Conservation (phyloP, 1,140 invertebrate species). For the Conus ventricosus region DNA sequence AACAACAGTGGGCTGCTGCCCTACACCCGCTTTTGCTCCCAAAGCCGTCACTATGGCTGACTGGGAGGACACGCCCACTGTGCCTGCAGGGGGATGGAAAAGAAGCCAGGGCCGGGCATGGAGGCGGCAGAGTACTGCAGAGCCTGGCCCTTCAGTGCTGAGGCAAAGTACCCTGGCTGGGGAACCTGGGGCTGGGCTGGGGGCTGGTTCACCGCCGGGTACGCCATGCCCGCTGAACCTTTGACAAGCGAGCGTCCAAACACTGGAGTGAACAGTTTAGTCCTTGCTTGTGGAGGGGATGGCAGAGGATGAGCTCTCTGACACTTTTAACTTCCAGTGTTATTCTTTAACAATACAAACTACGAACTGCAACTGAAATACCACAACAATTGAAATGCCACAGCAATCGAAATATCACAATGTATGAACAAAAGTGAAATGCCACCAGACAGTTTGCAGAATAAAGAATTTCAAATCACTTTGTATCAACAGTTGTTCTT, state of each 20-base stretch:
- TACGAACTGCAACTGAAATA: too few species aligned
- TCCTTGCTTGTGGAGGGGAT: too few species aligned
- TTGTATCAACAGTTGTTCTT: too few species aligned
- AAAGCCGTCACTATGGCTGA: constrained; percentile 21
- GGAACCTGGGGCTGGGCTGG: constrained; percentile 44
- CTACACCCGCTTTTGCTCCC: neutral
- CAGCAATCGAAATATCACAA: too few species aligned
- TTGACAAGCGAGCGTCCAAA: neutral
- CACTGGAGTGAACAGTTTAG: neutral
- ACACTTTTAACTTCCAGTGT: too few species aligned
- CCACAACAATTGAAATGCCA: too few species aligned
- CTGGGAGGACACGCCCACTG: neutral
- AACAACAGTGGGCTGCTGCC: neutral
- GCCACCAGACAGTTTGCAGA: too few species aligned
- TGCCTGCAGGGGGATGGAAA: constrained; percentile 40
- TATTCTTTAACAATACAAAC: too few species aligned
- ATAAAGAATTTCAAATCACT: too few species aligned
- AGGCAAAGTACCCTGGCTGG: constrained; percentile 62
- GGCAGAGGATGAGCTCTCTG: too few species aligned
- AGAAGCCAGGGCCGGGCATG: constrained; percentile 61
- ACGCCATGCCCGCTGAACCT: constrained; percentile 47
- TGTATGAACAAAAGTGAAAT: too few species aligned
- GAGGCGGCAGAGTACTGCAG: constrained; percentile 58
- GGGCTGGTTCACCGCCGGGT: constrained; percentile 41
- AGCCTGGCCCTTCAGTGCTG: constrained; percentile 61